These are phyloP conservation scores for Zoanthus sociatus DNA, from an alignment of 92 coral and sea anemone species.

Conservation along the genomic window DNA sequence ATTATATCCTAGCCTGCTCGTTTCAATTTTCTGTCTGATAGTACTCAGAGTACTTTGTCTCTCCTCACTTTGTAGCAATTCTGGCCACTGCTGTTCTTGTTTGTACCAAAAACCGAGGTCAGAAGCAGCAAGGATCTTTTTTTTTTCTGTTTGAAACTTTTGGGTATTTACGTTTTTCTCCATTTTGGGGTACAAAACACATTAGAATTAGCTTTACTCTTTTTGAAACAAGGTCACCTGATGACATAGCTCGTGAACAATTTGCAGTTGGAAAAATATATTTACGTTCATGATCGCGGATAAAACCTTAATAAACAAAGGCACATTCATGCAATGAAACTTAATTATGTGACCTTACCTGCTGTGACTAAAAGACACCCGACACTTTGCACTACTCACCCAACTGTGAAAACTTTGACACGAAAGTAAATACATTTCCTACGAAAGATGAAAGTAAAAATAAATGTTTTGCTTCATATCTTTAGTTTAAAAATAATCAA, in stretches of 20 bases:
- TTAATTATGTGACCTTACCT: not conserved
- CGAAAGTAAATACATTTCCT: too few relatives aligned
- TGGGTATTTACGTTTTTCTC: not conserved
- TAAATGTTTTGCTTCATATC: not conserved
- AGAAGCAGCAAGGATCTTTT: not conserved
- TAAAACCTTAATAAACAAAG: constrained; percentile 7
- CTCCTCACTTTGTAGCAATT: not conserved
- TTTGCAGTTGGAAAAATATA: not conserved
- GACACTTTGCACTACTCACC: not conserved
- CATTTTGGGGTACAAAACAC: not conserved
- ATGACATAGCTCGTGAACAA: not conserved
- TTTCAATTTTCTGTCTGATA: too few relatives aligned
- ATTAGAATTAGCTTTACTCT: too few relatives aligned
- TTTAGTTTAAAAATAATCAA: not conserved
- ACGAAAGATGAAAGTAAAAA: too few relatives aligned
- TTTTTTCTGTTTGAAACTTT: too few relatives aligned
- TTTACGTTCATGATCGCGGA: constrained; percentile 9
- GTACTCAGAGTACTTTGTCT: not conserved
- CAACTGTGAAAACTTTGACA: not conserved
- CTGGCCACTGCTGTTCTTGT: not conserved
- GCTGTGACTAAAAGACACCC: not conserved
- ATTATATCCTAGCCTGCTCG: too few relatives aligned
- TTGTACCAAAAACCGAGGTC: too few relatives aligned
- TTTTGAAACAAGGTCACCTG: too few relatives aligned
- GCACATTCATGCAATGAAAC: constrained; percentile 1